Percentiles rank a stretch among this genome's conserved stretches.
phyloP scores from a whole-genome alignment of 1,140 invertebrate genomes.

The Gerris buenoi region DNA sequence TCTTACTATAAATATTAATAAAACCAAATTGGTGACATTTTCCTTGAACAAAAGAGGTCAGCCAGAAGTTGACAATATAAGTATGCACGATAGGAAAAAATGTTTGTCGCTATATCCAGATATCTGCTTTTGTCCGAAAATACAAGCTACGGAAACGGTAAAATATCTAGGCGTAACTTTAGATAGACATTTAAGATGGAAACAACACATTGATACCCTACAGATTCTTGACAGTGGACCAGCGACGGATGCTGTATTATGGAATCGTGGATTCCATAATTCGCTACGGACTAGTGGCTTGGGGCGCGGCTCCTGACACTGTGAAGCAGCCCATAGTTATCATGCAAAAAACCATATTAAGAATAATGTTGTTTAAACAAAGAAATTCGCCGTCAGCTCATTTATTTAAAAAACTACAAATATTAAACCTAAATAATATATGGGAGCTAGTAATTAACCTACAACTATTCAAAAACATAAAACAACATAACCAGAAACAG shows the following conservation, averaged over 20 bases:
- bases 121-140: neutral
- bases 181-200: neutral
- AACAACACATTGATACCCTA: neutral
- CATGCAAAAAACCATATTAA: neutral
- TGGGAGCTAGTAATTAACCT: no score
- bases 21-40: neutral
- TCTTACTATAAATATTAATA: neutral
- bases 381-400: neutral
- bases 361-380: neutral
- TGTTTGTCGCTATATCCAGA: neutral
- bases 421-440: no score
- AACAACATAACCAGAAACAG: no score
- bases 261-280: neutral
- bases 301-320: neutral
- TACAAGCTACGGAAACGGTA: neutral
- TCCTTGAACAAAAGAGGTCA: neutral
- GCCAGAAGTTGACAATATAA: neutral
- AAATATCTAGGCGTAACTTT: neutral
- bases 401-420: neutral
- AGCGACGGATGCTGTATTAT: neutral
- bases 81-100: neutral
- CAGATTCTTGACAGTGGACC: neutral
- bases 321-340: neutral
- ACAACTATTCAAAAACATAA: no score
- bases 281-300: neutral